phyloP scores from a whole-genome alignment of 2,113 vertebrate genomes.

The Chlorodrepanis virens region DNA sequence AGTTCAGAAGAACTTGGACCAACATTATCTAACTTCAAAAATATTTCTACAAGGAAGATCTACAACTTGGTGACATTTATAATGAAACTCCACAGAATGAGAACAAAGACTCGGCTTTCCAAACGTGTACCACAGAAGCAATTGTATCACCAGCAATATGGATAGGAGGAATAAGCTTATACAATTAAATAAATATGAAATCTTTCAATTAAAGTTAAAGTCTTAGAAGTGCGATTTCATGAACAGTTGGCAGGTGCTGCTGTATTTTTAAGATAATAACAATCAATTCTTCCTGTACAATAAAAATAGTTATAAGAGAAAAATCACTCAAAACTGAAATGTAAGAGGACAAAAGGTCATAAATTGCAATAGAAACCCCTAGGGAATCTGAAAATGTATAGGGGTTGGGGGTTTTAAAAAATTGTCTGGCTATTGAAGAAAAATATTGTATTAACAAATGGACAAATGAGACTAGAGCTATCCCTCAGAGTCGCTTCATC shows the following conservation, averaged over 20 bases:
- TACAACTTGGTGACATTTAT: background rate
- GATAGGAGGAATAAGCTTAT: background rate
- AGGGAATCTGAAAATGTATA: constrained; percentile 55
- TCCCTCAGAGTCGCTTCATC: constrained; percentile 60
- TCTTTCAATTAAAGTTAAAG: constrained; percentile 41
- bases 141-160: background rate
- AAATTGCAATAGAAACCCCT: constrained; percentile 48
- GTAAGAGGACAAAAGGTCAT: constrained; percentile 49
- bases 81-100: background rate
- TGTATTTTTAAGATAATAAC: constrained; percentile 54
- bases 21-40: background rate
- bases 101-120: background rate
- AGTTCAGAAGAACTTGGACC: background rate
- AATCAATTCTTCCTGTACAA: constrained; percentile 50
- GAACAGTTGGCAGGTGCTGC: constrained; percentile 6
- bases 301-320: constrained; percentile 53
- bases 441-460: constrained; percentile 62
- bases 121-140: background rate
- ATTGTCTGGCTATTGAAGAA: constrained; percentile 54
- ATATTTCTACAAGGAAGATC: background rate
- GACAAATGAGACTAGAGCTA: constrained; percentile 57
- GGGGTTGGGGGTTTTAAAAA: constrained; percentile 53
- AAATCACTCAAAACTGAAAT: constrained; percentile 41
- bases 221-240: background rate
- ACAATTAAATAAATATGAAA: constrained; percentile 43